Conservation (phyloP, 2,888 invertebrate genomes). For the Microctonus hyperodae region DNA sequence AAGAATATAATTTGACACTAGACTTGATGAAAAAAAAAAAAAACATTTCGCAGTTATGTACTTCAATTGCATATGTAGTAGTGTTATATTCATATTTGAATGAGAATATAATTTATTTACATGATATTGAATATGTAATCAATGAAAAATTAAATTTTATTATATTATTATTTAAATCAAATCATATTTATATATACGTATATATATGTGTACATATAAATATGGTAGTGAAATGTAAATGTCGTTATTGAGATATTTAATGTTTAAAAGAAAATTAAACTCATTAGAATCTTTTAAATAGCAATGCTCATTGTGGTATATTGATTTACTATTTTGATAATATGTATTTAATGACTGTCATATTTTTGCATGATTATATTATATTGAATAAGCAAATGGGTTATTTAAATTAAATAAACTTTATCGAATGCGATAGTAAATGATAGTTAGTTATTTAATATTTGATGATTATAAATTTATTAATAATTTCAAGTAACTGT, state of each 20-base stretch:
- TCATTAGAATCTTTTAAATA: too few species aligned
- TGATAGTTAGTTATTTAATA: too few species aligned
- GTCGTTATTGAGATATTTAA: too few species aligned
- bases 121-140: not conserved
- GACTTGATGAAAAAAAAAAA: not conserved
- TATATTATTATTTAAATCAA: not conserved
- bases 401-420: too few species aligned
- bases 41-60: constrained; percentile 4
- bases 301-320: too few species aligned
- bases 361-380: too few species aligned
- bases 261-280: too few species aligned
- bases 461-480: not conserved
- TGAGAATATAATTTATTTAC: not conserved
- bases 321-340: too few species aligned
- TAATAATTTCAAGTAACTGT: not conserved
- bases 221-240: too few species aligned
- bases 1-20: constrained; percentile 28
- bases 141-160: not conserved
- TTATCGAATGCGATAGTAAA: too few species aligned
- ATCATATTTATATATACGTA: not conserved
- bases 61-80: not conserved
- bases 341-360: too few species aligned
- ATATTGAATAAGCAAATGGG: too few species aligned
- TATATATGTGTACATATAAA: not conserved
- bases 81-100: not conserved